Conservation (phyloP, 2,113 vertebrate genomes). For the Sakesphorus luctuosus region DNA sequence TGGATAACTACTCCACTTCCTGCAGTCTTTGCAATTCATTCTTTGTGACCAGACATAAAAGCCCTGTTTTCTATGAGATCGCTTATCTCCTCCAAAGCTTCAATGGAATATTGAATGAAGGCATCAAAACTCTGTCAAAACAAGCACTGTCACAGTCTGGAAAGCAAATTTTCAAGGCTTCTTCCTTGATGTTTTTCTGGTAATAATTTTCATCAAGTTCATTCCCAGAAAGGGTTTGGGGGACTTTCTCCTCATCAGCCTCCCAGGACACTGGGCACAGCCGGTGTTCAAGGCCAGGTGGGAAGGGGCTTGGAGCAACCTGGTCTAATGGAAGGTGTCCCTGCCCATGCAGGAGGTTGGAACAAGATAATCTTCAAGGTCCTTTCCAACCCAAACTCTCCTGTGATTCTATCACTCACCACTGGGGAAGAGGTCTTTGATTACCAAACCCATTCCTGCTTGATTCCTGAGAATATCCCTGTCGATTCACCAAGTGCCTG, state of each 20-base stretch:
- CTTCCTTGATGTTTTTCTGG: not conserved
- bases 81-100: conserved; percentile 18
- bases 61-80: not conserved
- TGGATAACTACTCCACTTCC: conserved; percentile 2
- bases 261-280: not conserved
- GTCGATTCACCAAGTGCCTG: fast-evolving
- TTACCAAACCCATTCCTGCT: not conserved
- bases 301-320: not conserved
- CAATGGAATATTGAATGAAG: not conserved
- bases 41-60: conserved; percentile 34
- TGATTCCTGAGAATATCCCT: not conserved
- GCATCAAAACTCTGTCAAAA: not conserved
- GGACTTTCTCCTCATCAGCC: not conserved
- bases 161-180: not conserved
- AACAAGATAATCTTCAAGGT: not conserved
- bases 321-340: not conserved
- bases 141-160: not conserved
- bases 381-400: not conserved
- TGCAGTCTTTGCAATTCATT: not conserved
- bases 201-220: not conserved
- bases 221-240: not conserved
- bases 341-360: not conserved
- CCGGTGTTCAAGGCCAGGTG: not conserved
- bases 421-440: not conserved
- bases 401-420: not conserved